Evolutionary conservation across 2,113 vertebrate genomes (phyloP), one percentile per base, ranked within the genome.

Genomic region (Lipophrys pholis): DNA sequence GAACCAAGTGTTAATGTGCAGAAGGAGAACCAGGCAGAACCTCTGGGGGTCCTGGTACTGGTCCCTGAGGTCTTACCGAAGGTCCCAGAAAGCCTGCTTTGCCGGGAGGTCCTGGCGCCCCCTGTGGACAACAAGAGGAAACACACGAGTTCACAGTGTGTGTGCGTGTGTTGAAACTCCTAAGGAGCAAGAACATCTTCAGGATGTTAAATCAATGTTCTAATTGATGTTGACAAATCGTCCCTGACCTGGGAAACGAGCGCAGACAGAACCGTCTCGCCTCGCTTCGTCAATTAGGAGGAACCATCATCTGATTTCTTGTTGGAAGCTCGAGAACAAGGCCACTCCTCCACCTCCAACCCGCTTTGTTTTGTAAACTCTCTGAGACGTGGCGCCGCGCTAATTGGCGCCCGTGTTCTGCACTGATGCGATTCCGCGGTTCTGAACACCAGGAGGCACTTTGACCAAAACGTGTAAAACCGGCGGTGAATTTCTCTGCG

Each of bases 31-130:
- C 5, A 45, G 2, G 43, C 1, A 15, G 11, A n/a, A n/a, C n/a
- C 39, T 45, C 11, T 41, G 14, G 21, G 16, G 5, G 5, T 43
- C 8, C 50, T 2, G 21, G 21, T 7, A 2, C 21, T 30, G 21
- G 21, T 30, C 21, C 21, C 2, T 69, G 6, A 61, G 21, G 48
- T 21, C 9, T 76, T 89, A 91, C 88, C 86, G 52, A 79, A 9
- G 53, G 69, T 81, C 86, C 89, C 12, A 9, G 21, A 16, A 14
- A 65, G 6, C 89, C 86, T 3, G 14, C 41, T 52, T 76, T 38
- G 0, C 90, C 90, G 41, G 81, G 66, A 59, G 62, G 52, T 61
- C 89, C 89, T 10, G 7, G 68, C 2, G 14, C 40, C 8, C 88
- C 86, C 84, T 90, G 72, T 58, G 15, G 51, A 69, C 1, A 21